These are phyloP conservation scores for Excalfactoria chinensis DNA, from an alignment of 2,113 vertebrate species.

Conservation along the genomic window DNA sequence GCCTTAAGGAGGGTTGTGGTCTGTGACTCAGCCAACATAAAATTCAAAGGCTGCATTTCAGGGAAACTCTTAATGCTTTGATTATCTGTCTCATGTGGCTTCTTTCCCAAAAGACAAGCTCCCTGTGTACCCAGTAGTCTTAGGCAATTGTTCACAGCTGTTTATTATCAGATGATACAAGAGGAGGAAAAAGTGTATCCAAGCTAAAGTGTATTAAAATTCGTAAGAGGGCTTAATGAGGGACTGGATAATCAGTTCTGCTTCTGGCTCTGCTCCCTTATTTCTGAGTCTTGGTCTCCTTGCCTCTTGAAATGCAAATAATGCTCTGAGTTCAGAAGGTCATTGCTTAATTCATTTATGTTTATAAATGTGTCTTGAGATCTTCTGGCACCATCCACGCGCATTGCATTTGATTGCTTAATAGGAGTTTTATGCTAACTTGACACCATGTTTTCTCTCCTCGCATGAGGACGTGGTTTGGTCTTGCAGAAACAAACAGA, in stretches of 20 bases:
- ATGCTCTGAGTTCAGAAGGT: slow-evolving; percentile 50
- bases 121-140: slow-evolving; percentile 32
- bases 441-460: slow-evolving; percentile 45
- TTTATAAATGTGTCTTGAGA: slow-evolving; percentile 61
- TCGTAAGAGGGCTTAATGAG: slow-evolving; percentile 21
- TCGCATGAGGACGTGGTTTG: not conserved
- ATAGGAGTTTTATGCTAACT: slow-evolving; percentile 51
- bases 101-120: slow-evolving; percentile 21
- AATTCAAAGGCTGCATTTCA: slow-evolving; percentile 30
- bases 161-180: slow-evolving; percentile 2
- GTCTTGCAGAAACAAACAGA: slow-evolving; percentile 51
- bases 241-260: slow-evolving; percentile 52
- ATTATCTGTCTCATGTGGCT: not conserved
- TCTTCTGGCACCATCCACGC: slow-evolving; percentile 54
- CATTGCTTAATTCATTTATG: slow-evolving; percentile 56
- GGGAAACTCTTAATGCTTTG: not conserved
- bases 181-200: not conserved
- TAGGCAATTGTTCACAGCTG: slow-evolving; percentile 17
- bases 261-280: slow-evolving; percentile 43
- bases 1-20: not conserved
- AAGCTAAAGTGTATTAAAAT: slow-evolving; percentile 32
- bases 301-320: slow-evolving; percentile 65
- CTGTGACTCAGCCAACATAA: not conserved
- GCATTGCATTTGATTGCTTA: slow-evolving; percentile 57
- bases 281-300: slow-evolving; percentile 44